Percentiles rank a stretch among this genome's conserved stretches.
phyloP scores from a whole-genome alignment of 2,888 invertebrate genomes.

The Meteorus colon region DNA sequence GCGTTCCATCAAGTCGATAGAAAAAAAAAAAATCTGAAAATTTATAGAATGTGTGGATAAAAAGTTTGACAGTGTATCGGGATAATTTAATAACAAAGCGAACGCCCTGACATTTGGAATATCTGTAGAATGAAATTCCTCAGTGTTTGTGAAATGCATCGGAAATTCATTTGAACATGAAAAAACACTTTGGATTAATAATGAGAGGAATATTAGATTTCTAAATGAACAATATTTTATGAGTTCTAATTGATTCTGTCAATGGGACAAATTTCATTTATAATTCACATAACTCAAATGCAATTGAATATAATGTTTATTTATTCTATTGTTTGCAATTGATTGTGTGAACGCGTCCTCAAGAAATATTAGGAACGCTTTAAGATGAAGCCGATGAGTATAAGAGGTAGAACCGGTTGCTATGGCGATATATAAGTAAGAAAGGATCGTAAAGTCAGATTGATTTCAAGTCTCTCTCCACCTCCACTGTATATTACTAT shows the following conservation, averaged over 20 bases:
- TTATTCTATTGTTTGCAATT: slow-evolving; percentile 18
- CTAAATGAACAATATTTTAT: too few species aligned
- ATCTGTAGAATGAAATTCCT: too few species aligned
- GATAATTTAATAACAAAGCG: too few species aligned
- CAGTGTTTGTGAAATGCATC: too few species aligned
- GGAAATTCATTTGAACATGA: too few species aligned
- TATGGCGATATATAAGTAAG: slow-evolving; percentile 56
- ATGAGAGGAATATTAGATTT: too few species aligned
- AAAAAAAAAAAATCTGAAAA: too few species aligned
- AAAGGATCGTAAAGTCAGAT: slow-evolving; percentile 55
- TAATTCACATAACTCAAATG: neutral
- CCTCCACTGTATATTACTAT: neutral
- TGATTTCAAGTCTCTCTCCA: slow-evolving; percentile 51
- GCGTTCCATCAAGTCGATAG: too few species aligned
- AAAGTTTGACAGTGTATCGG: too few species aligned
- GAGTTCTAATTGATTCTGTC: neutral
- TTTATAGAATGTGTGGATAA: too few species aligned
- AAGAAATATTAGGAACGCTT: slow-evolving; percentile 29
- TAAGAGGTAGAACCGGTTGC: slow-evolving; percentile 57
- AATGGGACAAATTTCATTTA: neutral
- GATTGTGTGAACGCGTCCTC: slow-evolving; percentile 1
- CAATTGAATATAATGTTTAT: neutral
- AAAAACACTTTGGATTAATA: too few species aligned
- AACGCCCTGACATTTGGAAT: too few species aligned
- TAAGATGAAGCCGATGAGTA: slow-evolving; percentile 56